Base-by-base conservation (phyloP, 2,113 vertebrate genomes). In the Prionailurus bengalensis region DNA sequence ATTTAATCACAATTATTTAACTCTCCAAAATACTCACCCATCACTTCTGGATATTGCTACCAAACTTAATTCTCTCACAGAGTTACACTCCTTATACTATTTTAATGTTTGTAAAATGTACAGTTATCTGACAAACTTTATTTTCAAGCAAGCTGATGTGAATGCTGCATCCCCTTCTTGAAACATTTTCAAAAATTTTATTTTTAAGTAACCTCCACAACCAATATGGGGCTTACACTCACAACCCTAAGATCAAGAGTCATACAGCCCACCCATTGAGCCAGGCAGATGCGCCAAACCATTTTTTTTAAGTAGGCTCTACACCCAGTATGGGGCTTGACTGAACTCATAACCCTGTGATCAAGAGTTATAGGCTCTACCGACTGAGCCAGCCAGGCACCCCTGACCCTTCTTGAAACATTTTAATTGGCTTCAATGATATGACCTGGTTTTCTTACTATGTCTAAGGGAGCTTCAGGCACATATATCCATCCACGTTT, bases 61-160 rank as follows among this genome's bases (percentile, higher is more conserved):
- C 53, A 71, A 93, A 79, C 23, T 78, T 83, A 84, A 83, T 9
- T 82, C 55, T 33, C 2, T 63, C 76, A 96, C 45, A 48, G 53
- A 39, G 31, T 93, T 94, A 31, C 58, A 61, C 9, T 74, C 83
- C n/a, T 51, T 42, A 19, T 31, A 51, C 13, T 33, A 94, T 63
- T 90, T 87, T 87, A 87, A 85, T 55, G 11, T 80, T 85, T 83
- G 25, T 88, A 76, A 84, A 97, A 79, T 61, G 15, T 65, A 66
- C 3, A 66, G 63, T 84, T 84, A 80, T 51, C 12, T 45, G 17
- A 70, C 21, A 89, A 86, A 82, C 53, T 92, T 85, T 25, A 11
- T 90, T 97, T 94, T 97, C 53, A 78, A 78, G 42, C 39, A 87
- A 36, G 33, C 17, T 76, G 65, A 92, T 31, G 7, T 42, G 33